phyloP scores from a whole-genome alignment of 2,888 invertebrate species.

The Liopterus haemorrhoidalis region DNA sequence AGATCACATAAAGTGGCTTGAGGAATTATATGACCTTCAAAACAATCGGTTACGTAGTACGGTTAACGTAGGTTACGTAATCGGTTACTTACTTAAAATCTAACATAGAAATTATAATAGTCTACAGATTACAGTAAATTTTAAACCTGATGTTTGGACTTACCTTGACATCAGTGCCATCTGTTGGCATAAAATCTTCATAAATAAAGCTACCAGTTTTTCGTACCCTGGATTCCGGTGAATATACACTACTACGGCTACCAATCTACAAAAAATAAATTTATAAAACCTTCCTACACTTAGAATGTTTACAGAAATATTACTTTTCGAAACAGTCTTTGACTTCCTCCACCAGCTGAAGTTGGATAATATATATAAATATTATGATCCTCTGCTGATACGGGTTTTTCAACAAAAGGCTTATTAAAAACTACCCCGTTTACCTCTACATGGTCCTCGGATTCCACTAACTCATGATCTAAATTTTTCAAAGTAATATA shows the following conservation, averaged over 20 bases:
- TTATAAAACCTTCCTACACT: neutral
- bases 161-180: constrained; percentile 62
- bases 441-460: constrained; percentile 96
- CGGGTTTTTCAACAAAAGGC: constrained; percentile 99
- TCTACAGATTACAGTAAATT: too few relatives aligned
- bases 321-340: constrained; percentile 95
- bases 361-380: constrained; percentile 99
- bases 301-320: constrained; percentile 18
- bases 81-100: too few relatives aligned
- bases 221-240: constrained; percentile 90
- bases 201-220: constrained; percentile 98
- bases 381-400: constrained; percentile 99
- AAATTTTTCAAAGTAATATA: too few relatives aligned
- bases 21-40: too few relatives aligned
- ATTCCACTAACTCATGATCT: constrained; percentile 90
- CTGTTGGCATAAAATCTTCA: constrained; percentile 99
- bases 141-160: too few relatives aligned
- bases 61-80: too few relatives aligned
- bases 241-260: constrained; percentile 97
- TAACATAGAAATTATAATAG: too few relatives aligned
- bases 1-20: too few relatives aligned
- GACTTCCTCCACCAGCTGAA: constrained; percentile 96
- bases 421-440: constrained; percentile 93
- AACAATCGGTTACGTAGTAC: too few relatives aligned
- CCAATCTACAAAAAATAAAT: constrained; percentile 78